Evolutionary conservation across 2,888 invertebrate species (phyloP), one percentile per base, ranked within the genome.

Genomic region (Pyrochroa serraticornis): DNA sequence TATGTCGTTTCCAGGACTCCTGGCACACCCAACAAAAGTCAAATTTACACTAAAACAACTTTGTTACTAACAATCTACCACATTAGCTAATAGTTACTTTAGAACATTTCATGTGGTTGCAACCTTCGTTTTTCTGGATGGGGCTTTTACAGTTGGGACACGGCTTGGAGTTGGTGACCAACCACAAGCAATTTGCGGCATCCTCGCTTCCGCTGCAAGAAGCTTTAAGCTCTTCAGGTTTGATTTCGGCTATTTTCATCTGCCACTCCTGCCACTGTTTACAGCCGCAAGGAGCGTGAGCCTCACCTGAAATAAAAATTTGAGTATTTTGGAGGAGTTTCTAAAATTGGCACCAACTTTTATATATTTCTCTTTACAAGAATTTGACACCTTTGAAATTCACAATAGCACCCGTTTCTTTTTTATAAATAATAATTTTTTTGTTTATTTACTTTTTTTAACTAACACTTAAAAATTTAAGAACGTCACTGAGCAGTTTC

Each of bases 21-120:
- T 87, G 81, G 70, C 88, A 89, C 32, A 88, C 86, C 88, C 88
- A 88, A 76, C 88, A 88, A 70, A 88, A 88, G 73, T 88, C 88
- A 75, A 84, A 85, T 76, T 87, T 88, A 71, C 88, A 88, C 86
- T 87, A 71, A 36, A 81, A 59, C 62, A 58, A 62, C n/a, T 45
- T 10, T 36, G 31, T 43, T 31, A 33, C 9, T 22, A 3, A 2
- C 22, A 5, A 22, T 5, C 22, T 5, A 5, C 2, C 22, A 22
- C 22, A 22, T 3, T 5, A 5, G 22, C 22, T 5, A 22, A 22
- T 22, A 22, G 22, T 22, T 75, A 86, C 87, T 81, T 88, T 88
- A 44, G 85, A 86, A 75, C 88, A 88, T 72, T 87, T 87, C 85
- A 88, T 88, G 73, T 88, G 88, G 73, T 88, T 88, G 75, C 88